Percentiles rank a stretch among this genome's conserved stretches.
phyloP scores from a whole-genome alignment of 2,888 invertebrate genomes.

The Acrocyrtus sp. region DNA sequence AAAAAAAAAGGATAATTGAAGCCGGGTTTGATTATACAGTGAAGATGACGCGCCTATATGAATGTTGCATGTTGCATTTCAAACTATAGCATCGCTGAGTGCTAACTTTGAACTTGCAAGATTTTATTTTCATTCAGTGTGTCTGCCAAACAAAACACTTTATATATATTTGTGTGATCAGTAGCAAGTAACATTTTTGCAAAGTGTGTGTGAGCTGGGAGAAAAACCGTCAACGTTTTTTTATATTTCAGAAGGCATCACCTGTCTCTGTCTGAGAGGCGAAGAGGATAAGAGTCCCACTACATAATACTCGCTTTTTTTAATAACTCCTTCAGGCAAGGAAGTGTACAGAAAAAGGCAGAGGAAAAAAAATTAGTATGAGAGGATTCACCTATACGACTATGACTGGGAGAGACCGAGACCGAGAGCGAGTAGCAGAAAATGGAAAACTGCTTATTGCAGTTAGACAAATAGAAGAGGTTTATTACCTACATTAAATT shows the following conservation, averaged over 20 bases:
- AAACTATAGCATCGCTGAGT: too few species aligned
- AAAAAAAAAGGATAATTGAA: background rate
- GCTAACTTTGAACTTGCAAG: slow-evolving; percentile 40
- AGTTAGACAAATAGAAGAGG: background rate
- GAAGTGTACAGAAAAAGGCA: slow-evolving; percentile 23
- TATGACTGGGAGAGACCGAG: background rate
- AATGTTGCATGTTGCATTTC: too few species aligned
- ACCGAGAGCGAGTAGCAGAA: background rate
- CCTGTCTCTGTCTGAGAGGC: slow-evolving; percentile 7
- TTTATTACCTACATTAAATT: background rate
- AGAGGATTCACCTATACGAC: slow-evolving; percentile 5
- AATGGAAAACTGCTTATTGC: background rate
- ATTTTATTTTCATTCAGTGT: slow-evolving; percentile 2
- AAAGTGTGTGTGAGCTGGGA: too few species aligned
- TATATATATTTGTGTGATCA: background rate
- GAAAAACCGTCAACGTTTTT: background rate
- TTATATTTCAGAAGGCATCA: slow-evolving; percentile 2
- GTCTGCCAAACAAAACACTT: background rate
- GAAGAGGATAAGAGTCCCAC: too few species aligned
- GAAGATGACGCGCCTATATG: too few species aligned
- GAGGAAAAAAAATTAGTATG: slow-evolving; percentile 10
- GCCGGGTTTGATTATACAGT: too few species aligned
- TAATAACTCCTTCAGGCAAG: slow-evolving; percentile 47
- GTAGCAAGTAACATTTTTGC: too few species aligned
- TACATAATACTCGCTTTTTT: slow-evolving; percentile 19